phyloP scores from a whole-genome alignment of 2,113 vertebrate genomes.

The Bombycilla garrulus region DNA sequence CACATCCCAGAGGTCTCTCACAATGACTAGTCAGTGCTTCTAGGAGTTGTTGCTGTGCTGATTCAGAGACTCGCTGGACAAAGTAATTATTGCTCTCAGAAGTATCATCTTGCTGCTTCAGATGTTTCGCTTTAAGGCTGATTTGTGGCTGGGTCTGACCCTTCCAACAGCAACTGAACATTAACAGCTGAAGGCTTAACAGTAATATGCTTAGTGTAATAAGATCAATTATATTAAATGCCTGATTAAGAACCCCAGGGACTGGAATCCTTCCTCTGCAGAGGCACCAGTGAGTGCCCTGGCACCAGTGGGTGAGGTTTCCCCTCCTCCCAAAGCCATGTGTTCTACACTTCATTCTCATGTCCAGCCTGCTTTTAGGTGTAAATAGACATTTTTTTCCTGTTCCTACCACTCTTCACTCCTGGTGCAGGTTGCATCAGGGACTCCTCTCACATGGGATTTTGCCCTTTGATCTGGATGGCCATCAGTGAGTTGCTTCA shows the following conservation, averaged over 20 bases:
- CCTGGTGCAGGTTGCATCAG: background rate
- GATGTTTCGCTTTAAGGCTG: background rate
- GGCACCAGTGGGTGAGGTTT: background rate
- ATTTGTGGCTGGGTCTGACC: background rate
- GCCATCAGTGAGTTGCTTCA: background rate
- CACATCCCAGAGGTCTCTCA: background rate
- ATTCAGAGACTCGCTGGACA: background rate
- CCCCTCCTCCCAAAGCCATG: background rate
- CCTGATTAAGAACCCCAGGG: slow-evolving; percentile 34
- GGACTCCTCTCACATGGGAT: background rate
- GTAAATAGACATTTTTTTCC: background rate
- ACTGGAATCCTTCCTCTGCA: background rate
- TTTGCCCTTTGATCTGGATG: background rate
- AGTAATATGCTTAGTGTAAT: slow-evolving; percentile 52
- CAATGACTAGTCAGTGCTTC: background rate
- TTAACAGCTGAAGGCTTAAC: slow-evolving; percentile 46
- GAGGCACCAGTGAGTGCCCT: background rate
- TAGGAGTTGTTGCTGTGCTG: background rate
- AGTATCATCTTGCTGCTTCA: background rate
- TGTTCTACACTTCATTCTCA: background rate
- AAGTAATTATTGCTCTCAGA: background rate
- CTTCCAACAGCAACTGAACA: background rate
- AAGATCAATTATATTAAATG: slow-evolving; percentile 61
- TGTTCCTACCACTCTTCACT: background rate
- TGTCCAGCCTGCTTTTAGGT: background rate